phyloP scores from a whole-genome alignment of 2,888 invertebrate species.

The Phengaris alcon region DNA sequence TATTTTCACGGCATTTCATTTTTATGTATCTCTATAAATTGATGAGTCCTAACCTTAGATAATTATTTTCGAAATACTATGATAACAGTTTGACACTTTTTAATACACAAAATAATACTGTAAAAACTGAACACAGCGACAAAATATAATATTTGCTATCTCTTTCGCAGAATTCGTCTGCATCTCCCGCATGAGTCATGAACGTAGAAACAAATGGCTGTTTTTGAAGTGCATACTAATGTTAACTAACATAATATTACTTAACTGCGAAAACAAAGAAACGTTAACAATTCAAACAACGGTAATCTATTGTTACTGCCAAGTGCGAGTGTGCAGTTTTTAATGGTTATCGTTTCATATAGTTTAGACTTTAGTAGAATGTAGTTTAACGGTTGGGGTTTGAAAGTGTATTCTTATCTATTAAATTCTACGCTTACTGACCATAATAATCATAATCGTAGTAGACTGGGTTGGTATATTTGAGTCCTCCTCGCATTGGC shows the following conservation, averaged over 20 bases:
- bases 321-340: background rate
- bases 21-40: too few species aligned
- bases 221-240: conserved; percentile 41
- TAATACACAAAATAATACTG: too few species aligned
- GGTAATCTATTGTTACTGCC: conserved; percentile 14
- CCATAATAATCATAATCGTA: too few species aligned
- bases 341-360: background rate
- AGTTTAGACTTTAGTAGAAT: background rate
- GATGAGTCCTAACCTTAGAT: too few species aligned
- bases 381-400: background rate
- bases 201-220: conserved; percentile 42
- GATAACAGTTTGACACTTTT: too few species aligned
- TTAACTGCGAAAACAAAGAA: conserved; percentile 40
- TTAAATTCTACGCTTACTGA: background rate
- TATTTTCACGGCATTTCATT: too few species aligned
- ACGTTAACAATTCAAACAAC: conserved; percentile 35
- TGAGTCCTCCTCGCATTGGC: too few species aligned
- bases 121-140: too few species aligned
- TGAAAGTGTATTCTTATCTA: background rate
- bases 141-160: background rate
- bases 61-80: too few species aligned
- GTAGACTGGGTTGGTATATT: too few species aligned
- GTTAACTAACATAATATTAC: conserved; percentile 43
- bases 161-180: conserved; percentile 29
- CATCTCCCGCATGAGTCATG: conserved; percentile 38